Conservation (phyloP, 2,888 invertebrate species). For the Andrena dorsata region DNA sequence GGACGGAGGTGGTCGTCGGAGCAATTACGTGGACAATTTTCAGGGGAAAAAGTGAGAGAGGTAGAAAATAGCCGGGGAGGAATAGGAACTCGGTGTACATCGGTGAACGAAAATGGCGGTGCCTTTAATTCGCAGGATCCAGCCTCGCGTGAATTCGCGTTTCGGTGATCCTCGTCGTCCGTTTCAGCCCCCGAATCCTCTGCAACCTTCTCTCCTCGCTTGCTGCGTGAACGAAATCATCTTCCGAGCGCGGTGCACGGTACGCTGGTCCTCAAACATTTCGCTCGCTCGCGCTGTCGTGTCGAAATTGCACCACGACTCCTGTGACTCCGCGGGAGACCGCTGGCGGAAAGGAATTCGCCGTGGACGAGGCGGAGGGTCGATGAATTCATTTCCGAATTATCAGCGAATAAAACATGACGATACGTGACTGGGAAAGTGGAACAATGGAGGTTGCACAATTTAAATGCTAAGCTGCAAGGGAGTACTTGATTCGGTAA, state of each 20-base stretch:
- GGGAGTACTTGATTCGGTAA: neutral
- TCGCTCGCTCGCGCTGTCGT: conserved; percentile 2
- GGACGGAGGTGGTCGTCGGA: no score
- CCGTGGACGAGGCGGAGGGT: neutral
- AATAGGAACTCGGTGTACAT: conserved; percentile 7
- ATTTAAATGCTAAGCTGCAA: neutral
- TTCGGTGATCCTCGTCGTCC: conserved; percentile 19
- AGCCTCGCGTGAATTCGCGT: conserved; percentile 44
- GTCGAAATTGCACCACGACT: conserved; percentile 14
- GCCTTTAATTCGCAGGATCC: conserved; percentile 33
- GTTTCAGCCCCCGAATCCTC: neutral
- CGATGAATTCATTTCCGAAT: neutral
- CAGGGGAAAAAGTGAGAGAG: no score
- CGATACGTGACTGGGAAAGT: neutral
- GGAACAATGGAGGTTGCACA: neutral
- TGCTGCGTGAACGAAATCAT: conserved; percentile 42
- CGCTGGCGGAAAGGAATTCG: neutral
- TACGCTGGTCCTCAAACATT: conserved; percentile 29
- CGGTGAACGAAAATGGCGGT: conserved; percentile 28
- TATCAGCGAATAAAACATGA: neutral
- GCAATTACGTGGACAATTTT: conserved; percentile 21
- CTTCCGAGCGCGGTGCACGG: conserved; percentile 34
- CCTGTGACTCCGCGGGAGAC: neutral
- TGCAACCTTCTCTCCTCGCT: conserved; percentile 8
- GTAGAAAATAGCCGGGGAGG: neutral